Base-by-base conservation (phyloP, 2,113 vertebrate genomes). In the Camelus dromedarius region DNA sequence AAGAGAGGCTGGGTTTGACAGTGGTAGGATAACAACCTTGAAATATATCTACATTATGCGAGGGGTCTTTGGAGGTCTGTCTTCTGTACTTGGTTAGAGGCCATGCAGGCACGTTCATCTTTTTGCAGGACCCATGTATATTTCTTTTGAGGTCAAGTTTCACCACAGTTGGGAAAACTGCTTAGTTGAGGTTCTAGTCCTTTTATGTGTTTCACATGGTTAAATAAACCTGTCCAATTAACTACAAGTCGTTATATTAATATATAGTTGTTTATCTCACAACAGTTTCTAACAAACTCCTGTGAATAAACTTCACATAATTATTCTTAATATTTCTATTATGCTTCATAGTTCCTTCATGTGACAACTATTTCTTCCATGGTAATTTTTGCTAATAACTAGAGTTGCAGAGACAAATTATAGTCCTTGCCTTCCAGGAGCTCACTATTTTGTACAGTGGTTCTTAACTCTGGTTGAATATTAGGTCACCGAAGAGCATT, bases 1-100 rank as follows among this genome's bases (percentile, higher is more conserved):
- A 84, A 76, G 54, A 80, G 93, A 96, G 73, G 38, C 91, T 96
- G 93, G 32, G 14, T 69, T 80, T 97, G 97, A 92, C 97, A 96
- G 77, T 54, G 81, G 82, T 56, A 72, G 66, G 93, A 83, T 97
- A 97, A 97, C 95, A 94, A 91, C 93, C 96, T 77, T 97, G 96
- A 98, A 96, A 97, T 96, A 96, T 97, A 92, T 93, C 91, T 93
- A 3, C 35, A 80, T 91, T 92, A 86, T 2, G 6, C 69, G 48
- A 94, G 18, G 28, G 82, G 75, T 14, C 58, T 96, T 95, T 91
- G 58, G 62, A 97, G 38, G 89, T 92, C 69, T 22, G 20, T 75
- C 89, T 94, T 81, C 35, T 89, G 83, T 91, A 79, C 85, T 95
- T 92, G 70, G 67, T 77, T 87, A 82, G 76, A 94, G 52, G 69